A percentile compares a stretch with the other conserved stretches of the same genome.
Evolutionary conservation across 2,888 invertebrate species (phyloP).

Genomic region (Drosophila hawaiiensis): DNA sequence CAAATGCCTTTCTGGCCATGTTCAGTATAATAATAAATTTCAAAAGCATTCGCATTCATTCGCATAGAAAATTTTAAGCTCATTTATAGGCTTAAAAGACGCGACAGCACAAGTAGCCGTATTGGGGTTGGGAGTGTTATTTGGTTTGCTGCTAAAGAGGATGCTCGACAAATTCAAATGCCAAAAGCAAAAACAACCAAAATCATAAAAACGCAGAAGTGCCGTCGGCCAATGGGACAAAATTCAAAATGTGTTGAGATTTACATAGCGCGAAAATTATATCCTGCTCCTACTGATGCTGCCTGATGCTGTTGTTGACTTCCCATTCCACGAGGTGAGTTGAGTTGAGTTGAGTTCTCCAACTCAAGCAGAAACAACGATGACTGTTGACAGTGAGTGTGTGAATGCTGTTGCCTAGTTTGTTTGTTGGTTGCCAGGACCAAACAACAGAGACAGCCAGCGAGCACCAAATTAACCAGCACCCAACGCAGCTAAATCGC

Average conservation of each 20-base stretch:
- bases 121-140: background rate
- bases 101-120: constrained; percentile 18
- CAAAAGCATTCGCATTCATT: constrained; percentile 82
- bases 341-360: background rate
- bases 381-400: constrained; percentile 14
- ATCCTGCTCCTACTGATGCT: constrained; percentile 45
- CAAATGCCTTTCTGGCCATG: constrained; percentile 12
- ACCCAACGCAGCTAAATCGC: constrained; percentile 53
- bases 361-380: constrained; percentile 3
- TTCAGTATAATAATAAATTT: constrained; percentile 79
- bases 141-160: constrained; percentile 53
- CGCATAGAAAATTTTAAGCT: constrained; percentile 84
- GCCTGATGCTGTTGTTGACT: background rate
- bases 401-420: constrained; percentile 16
- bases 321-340: background rate
- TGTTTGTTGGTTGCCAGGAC: constrained; percentile 15
- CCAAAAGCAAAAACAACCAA: constrained; percentile 61
- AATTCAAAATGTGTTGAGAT: constrained; percentile 72
- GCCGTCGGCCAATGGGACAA: constrained; percentile 59
- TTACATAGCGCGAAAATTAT: constrained; percentile 75
- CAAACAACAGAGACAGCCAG: background rate
- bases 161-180: constrained; percentile 68
- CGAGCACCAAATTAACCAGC: background rate
- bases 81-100: constrained; percentile 83
- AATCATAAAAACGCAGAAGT: constrained; percentile 65